Evolutionary conservation across 1,140 invertebrate genomes (phyloP).

Genomic region (Eueides isabella): DNA sequence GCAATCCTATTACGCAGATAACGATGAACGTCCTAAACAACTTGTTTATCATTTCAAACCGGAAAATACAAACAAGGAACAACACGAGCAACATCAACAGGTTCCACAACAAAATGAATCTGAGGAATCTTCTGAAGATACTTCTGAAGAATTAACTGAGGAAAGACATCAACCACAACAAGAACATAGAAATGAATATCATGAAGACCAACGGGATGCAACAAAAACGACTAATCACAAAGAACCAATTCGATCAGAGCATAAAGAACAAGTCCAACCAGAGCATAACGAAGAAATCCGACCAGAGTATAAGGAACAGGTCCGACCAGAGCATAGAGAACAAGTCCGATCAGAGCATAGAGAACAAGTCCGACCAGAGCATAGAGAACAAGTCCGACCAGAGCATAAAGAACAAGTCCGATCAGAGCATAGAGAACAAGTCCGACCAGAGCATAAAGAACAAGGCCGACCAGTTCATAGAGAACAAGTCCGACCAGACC

Average conservation of each 20-base stretch:
- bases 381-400: conserved; percentile 24
- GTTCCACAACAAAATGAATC: conserved; percentile 37
- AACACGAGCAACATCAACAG: conserved; percentile 41
- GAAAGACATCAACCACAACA: conserved; percentile 31
- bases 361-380: no score
- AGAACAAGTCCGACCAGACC: conserved; percentile 26
- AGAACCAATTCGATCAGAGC: conserved; percentile 25
- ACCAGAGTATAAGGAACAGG: conserved; percentile 40
- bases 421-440: conserved; percentile 15
- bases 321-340: no score
- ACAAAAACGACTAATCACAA: conserved; percentile 33
- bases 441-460: conserved; percentile 40
- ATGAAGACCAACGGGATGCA: conserved; percentile 37
- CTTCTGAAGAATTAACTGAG: conserved; percentile 30
- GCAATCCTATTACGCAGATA: conserved; percentile 49
- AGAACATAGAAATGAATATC: conserved; percentile 32
- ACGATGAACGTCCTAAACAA: conserved; percentile 54
- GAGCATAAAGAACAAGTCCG: conserved; percentile 39
- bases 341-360: conserved; percentile 36
- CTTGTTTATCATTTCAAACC: conserved; percentile 60
- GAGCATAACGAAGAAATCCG: conserved; percentile 18
- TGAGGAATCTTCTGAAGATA: conserved; percentile 38
- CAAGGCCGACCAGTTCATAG: no score
- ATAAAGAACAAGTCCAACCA: conserved; percentile 40
- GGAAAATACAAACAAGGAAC: conserved; percentile 44